Base-by-base conservation (phyloP, 2,113 vertebrate species). In the Osmerus eperlanus region DNA sequence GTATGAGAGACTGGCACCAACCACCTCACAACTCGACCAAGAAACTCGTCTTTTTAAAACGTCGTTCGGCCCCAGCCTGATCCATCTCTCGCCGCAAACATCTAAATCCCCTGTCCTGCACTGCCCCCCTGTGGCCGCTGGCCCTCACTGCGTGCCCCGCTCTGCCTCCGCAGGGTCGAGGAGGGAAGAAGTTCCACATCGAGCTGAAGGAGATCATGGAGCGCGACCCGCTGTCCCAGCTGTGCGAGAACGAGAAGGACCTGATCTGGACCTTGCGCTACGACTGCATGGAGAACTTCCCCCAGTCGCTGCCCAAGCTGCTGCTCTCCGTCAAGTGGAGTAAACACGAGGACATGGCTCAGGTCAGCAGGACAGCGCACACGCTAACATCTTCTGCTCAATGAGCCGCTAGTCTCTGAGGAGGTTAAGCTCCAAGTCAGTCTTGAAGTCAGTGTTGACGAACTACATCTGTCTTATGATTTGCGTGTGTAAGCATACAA, bases 241-340 rank as follows among this genome's bases (percentile, higher is more conserved):
- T 99, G n/a, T 99, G 96, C 90, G 97, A 99, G 81, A 98, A 99
- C 79, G 97, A 99, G 90, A 99, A 98, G 91, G 97, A 99, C 86
- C 91, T 99, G 70, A 98, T 99, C 79, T 99, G 97, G 97, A 99
- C 95, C 70, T 92, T 99, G 82, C 92, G 97, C 54, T 90, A 94
- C 0, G 97, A 99, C 90, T 99, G 97, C 72, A 81, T 90, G 69
- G 96, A 98, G 70, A 97, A 95, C 78, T 97, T 99, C 62, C 96
- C 97, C 73, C 95, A 98, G 84, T 98, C 96, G 0, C 81, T 99
- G 78, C 96, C 97, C 53, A 99, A 99, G 83, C 91, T 99, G 77
- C 90, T 99, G 66, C 92, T 99, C 12, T 99, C 97, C 0, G 94
- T 99, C 67, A 99, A 99, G 80, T 99, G 97, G 97, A 96, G 94